A percentile compares a stretch with the other conserved stretches of the same genome.
Evolutionary conservation across 1,140 invertebrate species (phyloP).

Genomic region (Drosophila kohkoa): DNA sequence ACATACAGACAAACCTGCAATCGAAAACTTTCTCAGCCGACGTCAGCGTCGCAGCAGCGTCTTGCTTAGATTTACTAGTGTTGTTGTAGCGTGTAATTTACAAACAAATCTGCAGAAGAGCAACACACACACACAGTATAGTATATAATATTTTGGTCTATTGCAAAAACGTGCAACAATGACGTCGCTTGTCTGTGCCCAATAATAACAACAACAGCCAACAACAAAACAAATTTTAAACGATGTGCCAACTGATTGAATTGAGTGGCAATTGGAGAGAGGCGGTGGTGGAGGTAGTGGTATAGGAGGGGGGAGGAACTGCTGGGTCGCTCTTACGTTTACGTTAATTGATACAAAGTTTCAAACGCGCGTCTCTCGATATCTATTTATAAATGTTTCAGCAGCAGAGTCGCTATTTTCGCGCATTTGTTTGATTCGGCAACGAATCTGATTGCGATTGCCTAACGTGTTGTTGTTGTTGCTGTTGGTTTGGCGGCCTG

Average conservation of each 20-base stretch:
- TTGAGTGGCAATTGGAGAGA: constrained; percentile 39
- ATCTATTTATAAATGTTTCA: constrained; percentile 72
- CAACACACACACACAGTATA: constrained; percentile 32
- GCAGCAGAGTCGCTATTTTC: constrained; percentile 67
- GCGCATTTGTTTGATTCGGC: constrained; percentile 73
- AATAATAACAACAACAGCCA: constrained; percentile 46
- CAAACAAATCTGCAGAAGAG: constrained; percentile 54
- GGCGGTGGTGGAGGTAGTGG: background rate
- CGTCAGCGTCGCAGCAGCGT: constrained; percentile 24
- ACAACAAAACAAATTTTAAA: constrained; percentile 26
- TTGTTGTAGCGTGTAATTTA: constrained; percentile 57
- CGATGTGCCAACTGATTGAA: constrained; percentile 72
- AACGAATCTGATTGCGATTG: constrained; percentile 65
- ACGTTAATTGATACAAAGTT: constrained; percentile 77
- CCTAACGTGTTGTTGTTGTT: constrained; percentile 56
- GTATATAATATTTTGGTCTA: constrained; percentile 60
- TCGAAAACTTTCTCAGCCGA: constrained; percentile 30
- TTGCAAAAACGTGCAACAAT: constrained; percentile 82
- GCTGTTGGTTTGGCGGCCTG: constrained; percentile 51
- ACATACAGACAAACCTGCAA: constrained; percentile 29
- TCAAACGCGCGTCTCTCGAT: constrained; percentile 59
- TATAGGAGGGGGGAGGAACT: background rate
- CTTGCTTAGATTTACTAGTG: constrained; percentile 38
- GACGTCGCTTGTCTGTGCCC: constrained; percentile 58
- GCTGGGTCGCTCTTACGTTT: constrained; percentile 50